Evolutionary conservation across 2,113 vertebrate genomes (phyloP), one percentile per base, ranked within the genome.

Genomic region (Camelus dromedarius): DNA sequence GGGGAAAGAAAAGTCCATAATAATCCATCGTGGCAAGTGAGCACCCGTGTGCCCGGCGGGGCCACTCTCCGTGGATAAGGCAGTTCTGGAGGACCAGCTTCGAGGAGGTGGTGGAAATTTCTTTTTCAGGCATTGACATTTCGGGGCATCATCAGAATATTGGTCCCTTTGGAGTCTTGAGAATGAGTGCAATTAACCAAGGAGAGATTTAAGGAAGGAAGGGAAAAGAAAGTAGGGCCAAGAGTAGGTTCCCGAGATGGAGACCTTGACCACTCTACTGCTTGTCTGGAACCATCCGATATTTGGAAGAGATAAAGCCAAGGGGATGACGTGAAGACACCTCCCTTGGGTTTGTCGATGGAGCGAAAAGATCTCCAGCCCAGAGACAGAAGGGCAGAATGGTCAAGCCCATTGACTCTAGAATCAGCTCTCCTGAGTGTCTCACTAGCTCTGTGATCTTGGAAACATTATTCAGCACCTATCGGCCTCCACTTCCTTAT

Each of bases 321-420:
- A 0, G 19, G 32, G 32, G 22, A 64, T 1, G 32, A 18, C 19
- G 4, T n/a, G 38, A 28, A 64, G 18, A 28, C 22, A 9, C 6
- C 32, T 64, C 6, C 1, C 5, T 73, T 50, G 6, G 1, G 32
- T 38, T 64, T 52, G 42, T 62, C 20, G 5, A 4, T 2, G 16
- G 50, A 7, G 26, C 10, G 14, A 56, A 28, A 6, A 10, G 20
- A 73, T 7, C 6, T 7, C 54, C 13, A 1, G 32, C 28, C 20
- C 7, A 0, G 3, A 46, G 20, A 15, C 13, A n/a, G 13, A 3
- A 87, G 8, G 16, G 8, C 4, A 0, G 15, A 15, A 8, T 6
- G 2, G 7, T 46, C 18, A 58, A 46, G 19, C 28, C 19, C 67
- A 4, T 4, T 18, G n/a, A 16, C 2, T 15, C 52, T 42, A 30